phyloP scores from a whole-genome alignment of 2,113 vertebrate genomes.

The Cynopterus brachyotis region DNA sequence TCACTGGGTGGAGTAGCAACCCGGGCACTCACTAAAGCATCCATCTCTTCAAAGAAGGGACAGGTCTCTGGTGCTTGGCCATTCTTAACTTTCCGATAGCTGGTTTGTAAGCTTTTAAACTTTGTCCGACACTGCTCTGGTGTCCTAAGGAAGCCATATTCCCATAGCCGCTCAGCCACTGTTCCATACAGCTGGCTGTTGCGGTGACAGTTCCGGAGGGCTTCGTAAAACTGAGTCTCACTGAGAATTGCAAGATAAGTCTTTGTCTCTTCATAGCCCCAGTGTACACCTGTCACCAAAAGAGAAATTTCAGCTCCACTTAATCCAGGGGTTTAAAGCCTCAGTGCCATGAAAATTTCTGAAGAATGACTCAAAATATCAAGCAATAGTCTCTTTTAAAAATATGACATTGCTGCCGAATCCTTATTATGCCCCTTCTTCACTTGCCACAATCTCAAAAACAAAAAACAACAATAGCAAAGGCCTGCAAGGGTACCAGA shows the following conservation, averaged over 20 bases:
- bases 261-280: slow-evolving; percentile 78
- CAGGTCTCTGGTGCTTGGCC: slow-evolving; percentile 72
- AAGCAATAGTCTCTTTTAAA: slow-evolving; percentile 12
- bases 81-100: slow-evolving; percentile 74
- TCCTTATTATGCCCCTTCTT: not conserved
- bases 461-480: not conserved
- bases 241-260: slow-evolving; percentile 76
- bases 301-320: slow-evolving; percentile 60
- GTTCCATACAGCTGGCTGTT: slow-evolving; percentile 74
- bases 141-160: slow-evolving; percentile 72
- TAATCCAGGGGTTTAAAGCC: slow-evolving; percentile 20
- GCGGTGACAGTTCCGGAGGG: slow-evolving; percentile 70
- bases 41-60: slow-evolving; percentile 78
- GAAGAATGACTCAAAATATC: slow-evolving; percentile 17
- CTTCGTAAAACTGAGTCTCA: slow-evolving; percentile 77
- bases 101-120: slow-evolving; percentile 76
- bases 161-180: slow-evolving; percentile 73
- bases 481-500: not conserved
- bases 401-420: not conserved
- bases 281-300: slow-evolving; percentile 73
- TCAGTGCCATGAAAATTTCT: not conserved
- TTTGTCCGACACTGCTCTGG: slow-evolving; percentile 77
- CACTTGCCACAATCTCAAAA: not conserved
- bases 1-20: not conserved
- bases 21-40: slow-evolving; percentile 69